These are phyloP conservation scores for Operophtera brumata DNA, from an alignment of 2,888 invertebrate genomes.

Conservation along the genomic window DNA sequence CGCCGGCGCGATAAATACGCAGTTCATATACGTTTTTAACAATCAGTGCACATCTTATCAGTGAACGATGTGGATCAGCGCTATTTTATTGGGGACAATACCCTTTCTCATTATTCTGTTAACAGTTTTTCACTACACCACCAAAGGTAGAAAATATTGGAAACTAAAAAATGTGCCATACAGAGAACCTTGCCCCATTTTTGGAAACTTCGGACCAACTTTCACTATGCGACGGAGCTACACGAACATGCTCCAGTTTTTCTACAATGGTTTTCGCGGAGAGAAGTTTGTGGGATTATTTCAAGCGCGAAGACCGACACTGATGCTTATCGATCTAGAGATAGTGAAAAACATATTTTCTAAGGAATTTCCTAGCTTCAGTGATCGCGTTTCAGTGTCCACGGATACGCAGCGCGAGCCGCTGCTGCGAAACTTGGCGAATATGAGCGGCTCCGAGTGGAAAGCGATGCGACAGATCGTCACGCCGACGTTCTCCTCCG, in stretches of 20 bases:
- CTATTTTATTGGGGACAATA: slow-evolving; percentile 53
- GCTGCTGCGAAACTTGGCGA: slow-evolving; percentile 67
- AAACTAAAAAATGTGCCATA: slow-evolving; percentile 63
- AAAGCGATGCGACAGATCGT: slow-evolving; percentile 71
- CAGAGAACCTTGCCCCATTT: slow-evolving; percentile 72
- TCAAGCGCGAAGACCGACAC: slow-evolving; percentile 70
- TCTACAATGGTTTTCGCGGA: slow-evolving; percentile 59
- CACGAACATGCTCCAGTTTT: slow-evolving; percentile 61
- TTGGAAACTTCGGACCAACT: slow-evolving; percentile 75
- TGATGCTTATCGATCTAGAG: slow-evolving; percentile 67
- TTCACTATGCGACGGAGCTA: slow-evolving; percentile 68
- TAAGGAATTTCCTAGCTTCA: slow-evolving; percentile 63
- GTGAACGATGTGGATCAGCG: slow-evolving; percentile 55
- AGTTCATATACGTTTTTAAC: slow-evolving; percentile 32
- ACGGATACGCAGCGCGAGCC: slow-evolving; percentile 73
- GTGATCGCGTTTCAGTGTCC: slow-evolving; percentile 65
- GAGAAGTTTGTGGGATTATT: slow-evolving; percentile 70
- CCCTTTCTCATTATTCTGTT: slow-evolving; percentile 51
- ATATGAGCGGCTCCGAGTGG: slow-evolving; percentile 75
- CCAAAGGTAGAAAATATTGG: slow-evolving; percentile 73
- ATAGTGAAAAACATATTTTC: slow-evolving; percentile 64
- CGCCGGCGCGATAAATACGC: slow-evolving; percentile 49
- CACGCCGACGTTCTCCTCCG: slow-evolving; percentile 73
- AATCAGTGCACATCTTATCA: slow-evolving; percentile 27
- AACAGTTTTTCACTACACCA: slow-evolving; percentile 61